Base-by-base conservation (phyloP, 1,140 invertebrate species). In the Megathymus violae region DNA sequence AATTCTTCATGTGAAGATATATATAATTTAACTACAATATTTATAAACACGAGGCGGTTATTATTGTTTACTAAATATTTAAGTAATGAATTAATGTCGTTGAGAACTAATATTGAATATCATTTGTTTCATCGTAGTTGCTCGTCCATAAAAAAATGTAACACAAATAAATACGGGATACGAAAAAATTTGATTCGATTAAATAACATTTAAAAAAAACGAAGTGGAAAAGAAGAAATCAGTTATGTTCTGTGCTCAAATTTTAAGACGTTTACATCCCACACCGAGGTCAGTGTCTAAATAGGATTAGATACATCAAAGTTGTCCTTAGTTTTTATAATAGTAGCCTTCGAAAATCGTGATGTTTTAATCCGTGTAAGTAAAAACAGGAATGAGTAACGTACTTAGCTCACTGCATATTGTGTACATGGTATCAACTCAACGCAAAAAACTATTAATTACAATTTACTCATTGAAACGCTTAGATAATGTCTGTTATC, bases 281-380 rank as follows among this genome's bases (percentile, higher is more conserved):
- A 44, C 51, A 31, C 10, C 60, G 51, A 67, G 65, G 65, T 67
- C 47, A 67, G 65, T 67, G 54, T 27, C 41, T 17, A 34, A 13
- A 25, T 50, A 50, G 10, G 11, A 14, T 14, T 19, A 19, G 19
- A 46, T 46, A 46, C 16, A 4, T 44, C 5, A 3, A 22, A 22
- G 5, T 15, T 36, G 22, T 51, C 52, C 17, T 50, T 44, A 60
- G 11, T 52, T 60, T 46, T 59, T 59, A 17, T 59, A 46, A 3
- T 31, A 16, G 5, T 10, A 34, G 46, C 64, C 50, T 63, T 47
- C 43, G 43, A 51, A 50, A 19, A 15, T 62, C 22, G 46, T 50
- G 59, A 22, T 54, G 52, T 9, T 22, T 51, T 22, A 22, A 3
- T 22, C 19, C 5, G 19, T 5, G 19, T 22, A 5, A 22, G 19